These are phyloP conservation scores for Aphelenchoides besseyi DNA, from an alignment of 1,140 invertebrate genomes.

Conservation along the genomic window DNA sequence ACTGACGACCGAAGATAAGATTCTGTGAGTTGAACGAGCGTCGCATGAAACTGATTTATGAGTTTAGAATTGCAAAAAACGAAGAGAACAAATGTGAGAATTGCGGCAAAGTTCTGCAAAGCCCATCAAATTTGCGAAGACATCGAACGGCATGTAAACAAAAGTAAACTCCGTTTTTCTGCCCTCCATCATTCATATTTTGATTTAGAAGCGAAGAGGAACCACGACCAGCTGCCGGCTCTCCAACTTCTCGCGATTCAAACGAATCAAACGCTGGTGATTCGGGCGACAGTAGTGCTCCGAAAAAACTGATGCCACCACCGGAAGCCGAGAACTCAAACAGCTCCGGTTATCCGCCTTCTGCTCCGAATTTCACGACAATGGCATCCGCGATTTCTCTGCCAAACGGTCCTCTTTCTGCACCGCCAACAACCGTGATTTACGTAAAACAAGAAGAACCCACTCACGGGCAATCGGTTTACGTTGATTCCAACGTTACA, in stretches of 20 bases:
- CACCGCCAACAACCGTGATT: neutral
- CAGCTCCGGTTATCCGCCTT: neutral
- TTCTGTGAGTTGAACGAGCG: conserved; percentile 11
- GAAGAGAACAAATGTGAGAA: conserved; percentile 14
- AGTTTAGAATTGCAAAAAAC: conserved; percentile 6
- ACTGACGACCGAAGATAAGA: conserved; percentile 4
- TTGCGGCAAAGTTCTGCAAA: neutral
- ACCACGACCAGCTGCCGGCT: neutral
- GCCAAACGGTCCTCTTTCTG: neutral
- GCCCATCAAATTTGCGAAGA: conserved; percentile 3
- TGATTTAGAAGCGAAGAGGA: conserved; percentile 13
- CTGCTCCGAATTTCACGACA: neutral
- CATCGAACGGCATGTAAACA: neutral
- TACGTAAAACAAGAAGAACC: conserved; percentile 16
- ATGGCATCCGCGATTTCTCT: neutral
- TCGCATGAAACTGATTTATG: neutral
- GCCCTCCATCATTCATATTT: neutral
- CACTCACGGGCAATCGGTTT: neutral
- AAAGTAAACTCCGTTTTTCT: neutral
- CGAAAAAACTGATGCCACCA: conserved; percentile 14
- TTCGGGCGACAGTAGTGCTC: neutral
- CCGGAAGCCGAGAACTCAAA: conserved; percentile 6
- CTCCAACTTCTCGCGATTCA: neutral
- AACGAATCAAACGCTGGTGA: neutral
- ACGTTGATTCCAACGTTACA: neutral